Base-by-base conservation (phyloP, 2,113 vertebrate genomes). In the Triplophysa rosa region DNA sequence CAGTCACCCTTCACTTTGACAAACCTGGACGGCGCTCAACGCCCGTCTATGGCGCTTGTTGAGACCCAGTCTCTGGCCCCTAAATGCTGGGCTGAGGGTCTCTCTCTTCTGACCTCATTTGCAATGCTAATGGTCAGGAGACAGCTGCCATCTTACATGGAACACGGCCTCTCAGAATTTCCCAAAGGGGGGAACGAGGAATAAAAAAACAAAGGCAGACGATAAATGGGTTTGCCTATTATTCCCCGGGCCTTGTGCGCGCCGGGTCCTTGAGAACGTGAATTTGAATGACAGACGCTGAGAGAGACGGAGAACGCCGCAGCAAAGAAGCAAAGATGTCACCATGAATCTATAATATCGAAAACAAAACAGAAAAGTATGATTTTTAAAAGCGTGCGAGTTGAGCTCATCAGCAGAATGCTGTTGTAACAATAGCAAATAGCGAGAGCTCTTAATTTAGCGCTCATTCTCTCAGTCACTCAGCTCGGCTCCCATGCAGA, bases 191-290 rank as follows among this genome's bases (percentile, higher is more conserved):
- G 73, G 64, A 73, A 56, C 24, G 69, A 59, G 76, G 67, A 80
- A 81, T 73, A 82, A 82, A 86, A 81, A 85, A 87, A 91, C 88
- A 89, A 91, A 90, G 90, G 85, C 87, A 83, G 65, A 37, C 79
- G 87, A 87, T 90, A 92, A 92, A 93, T 92, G 89, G 89, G 89
- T 90, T 77, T 61, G 82, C 86, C 89, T 91, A 89, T 93, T 92
- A 91, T 93, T 83, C 81, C 77, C 86, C 86, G 86, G 68, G 88
- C 89, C 92, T 90, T 87, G 88, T 79, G 79, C 80, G 82, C 88
- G 81, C 62, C 67, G 1, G 75, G 86, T 87, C 89, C 89, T 91
- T 87, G 83, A 92, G 81, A 87, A 81, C 86, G 86, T 87, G 89
- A 91, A 93, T 93, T 92, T 90, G 73, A 92, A 91, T 89, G 84